Evolutionary conservation across 1,140 invertebrate species (phyloP).

Genomic region (Drosophila truncata): DNA sequence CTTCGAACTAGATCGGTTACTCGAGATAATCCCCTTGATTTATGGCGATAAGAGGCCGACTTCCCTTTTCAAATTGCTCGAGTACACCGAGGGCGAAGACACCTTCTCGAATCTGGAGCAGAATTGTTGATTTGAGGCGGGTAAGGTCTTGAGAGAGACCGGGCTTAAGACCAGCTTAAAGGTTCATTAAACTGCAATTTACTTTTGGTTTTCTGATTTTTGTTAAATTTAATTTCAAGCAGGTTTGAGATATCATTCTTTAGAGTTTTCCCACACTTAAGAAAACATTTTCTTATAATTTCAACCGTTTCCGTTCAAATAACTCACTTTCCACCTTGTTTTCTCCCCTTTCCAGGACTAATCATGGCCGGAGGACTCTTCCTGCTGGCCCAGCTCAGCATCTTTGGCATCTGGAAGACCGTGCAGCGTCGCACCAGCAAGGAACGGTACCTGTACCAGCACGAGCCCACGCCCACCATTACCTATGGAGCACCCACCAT

Average conservation of each 20-base stretch:
- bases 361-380: constrained; percentile 77
- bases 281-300: no score
- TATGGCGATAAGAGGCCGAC: constrained; percentile 48
- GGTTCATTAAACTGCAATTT: constrained; percentile 8
- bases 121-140: constrained; percentile 19
- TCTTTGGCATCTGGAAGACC: constrained; percentile 84
- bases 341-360: constrained; percentile 54
- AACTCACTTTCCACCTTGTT: neutral
- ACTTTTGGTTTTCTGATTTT: neutral
- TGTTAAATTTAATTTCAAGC: neutral
- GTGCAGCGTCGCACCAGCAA: constrained; percentile 91
- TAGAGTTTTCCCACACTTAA: constrained; percentile 1
- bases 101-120: constrained; percentile 16
- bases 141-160: neutral
- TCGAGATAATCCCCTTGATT: constrained; percentile 47
- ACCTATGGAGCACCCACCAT: constrained; percentile 77
- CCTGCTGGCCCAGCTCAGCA: constrained; percentile 78
- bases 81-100: constrained; percentile 20
- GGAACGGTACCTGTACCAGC: constrained; percentile 85
- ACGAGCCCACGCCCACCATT: constrained; percentile 73
- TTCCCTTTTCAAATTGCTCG: constrained; percentile 40
- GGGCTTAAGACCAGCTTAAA: constrained; percentile 1
- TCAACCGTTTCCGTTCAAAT: neutral
- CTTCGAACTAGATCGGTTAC: constrained; percentile 47
- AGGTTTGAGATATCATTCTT: neutral